Evolutionary conservation across 2,888 invertebrate species (phyloP).

Genomic region (Protophormia terraenovae): DNA sequence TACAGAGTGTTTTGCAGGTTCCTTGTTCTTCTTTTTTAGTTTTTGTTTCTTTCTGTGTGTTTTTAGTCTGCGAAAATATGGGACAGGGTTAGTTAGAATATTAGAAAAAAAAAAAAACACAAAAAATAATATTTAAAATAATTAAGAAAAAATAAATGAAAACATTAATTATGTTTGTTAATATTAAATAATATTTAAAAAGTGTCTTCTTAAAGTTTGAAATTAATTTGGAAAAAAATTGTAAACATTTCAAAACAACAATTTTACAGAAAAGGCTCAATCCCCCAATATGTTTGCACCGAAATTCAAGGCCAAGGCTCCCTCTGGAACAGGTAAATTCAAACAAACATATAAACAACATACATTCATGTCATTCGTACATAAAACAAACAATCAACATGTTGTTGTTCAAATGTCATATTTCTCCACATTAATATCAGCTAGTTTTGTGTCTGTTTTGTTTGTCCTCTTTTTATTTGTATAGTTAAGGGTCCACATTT

Average conservation of each 20-base stretch:
- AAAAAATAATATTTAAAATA: no score
- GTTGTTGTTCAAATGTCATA: background rate
- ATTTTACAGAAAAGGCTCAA: constrained; percentile 83
- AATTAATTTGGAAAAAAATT: background rate
- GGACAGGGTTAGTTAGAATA: constrained; percentile 81
- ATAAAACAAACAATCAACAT: constrained; percentile 29
- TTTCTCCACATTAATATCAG: background rate
- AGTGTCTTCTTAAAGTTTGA: background rate
- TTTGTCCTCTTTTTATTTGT: background rate
- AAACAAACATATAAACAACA: no score
- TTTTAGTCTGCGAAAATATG: constrained; percentile 74
- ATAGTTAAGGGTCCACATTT: background rate
- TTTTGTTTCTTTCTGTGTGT: constrained; percentile 54
- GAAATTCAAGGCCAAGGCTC: constrained; percentile 91
- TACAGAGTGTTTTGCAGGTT: constrained; percentile 67
- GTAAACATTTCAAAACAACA: constrained; percentile 34
- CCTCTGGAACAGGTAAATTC: constrained; percentile 80
- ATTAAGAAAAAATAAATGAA: constrained; percentile 1
- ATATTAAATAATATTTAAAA: background rate
- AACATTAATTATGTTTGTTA: background rate
- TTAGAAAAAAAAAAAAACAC: constrained; percentile 20
- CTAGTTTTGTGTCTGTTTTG: background rate
- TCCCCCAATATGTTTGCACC: constrained; percentile 87
- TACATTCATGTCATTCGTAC: background rate
- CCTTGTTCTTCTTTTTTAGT: constrained; percentile 46